Base-by-base conservation (phyloP, 2,888 invertebrate genomes). In the Neoaliturus tenellus region DNA sequence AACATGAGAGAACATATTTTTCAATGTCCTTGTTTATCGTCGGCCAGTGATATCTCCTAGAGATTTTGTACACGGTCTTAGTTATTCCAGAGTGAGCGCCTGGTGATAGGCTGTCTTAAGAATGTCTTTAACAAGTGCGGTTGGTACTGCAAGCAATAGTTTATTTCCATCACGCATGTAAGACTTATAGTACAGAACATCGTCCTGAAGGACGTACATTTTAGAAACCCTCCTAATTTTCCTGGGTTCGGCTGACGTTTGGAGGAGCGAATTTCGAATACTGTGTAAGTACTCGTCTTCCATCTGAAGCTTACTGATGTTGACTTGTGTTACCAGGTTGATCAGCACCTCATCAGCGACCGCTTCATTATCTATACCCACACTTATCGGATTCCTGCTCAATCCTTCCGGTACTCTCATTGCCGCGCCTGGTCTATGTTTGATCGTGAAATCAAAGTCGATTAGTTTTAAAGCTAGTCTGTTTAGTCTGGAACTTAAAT, bases 361-460 rank as follows among this genome's bases (percentile, higher is more conserved):
- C 1, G 3, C 33, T 5, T 67, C 67, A 14, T 31, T 8, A 33
- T 67, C 31, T 33, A 67, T 17, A 4, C 17, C 35, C 1, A 20
- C 67, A 3, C 6, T 25, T 3, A 31, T 5, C 3, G 67, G 67
- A 35, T 67, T 23, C 14, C 31, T 10, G 17, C 67, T 31, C 4
- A 80, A n/a, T 0, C 35, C 39, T 12, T 84, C 84, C 1, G 81
- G 69, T 5, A 82, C 82, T 20, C 51, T 48, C 33, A 80, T 84
- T 17, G 44, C 33, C 51, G 73, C 81, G 0, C 82, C 84, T 1
- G 35, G n/a, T 44, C 41, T 81, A 23, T 82, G 71, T 80, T 69
- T 84, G 55, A 82, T 80, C 4, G 41, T 28, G 17, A 84, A 84
- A 67, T 84, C 71, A 62, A 23, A 84, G n/a, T 84, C 80, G 33